These are phyloP conservation scores for Cheilosia urbana DNA, from an alignment of 2,888 invertebrate genomes.

Conservation along the genomic window DNA sequence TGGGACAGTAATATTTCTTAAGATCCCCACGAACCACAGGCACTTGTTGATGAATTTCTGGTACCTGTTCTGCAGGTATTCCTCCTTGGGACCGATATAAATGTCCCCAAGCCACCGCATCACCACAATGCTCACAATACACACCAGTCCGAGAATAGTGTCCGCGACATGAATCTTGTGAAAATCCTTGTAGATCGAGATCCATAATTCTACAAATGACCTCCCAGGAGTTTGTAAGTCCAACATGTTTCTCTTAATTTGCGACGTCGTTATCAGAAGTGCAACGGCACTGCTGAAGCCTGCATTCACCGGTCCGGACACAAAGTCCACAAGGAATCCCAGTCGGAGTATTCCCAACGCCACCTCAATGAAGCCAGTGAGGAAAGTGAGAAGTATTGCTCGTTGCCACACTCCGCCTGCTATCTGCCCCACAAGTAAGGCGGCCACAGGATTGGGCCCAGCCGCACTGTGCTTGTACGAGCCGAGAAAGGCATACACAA, in stretches of 20 bases:
- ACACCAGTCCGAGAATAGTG: constrained; percentile 89
- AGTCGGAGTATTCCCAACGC: constrained; percentile 92
- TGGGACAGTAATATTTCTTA: constrained; percentile 92
- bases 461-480: constrained; percentile 96
- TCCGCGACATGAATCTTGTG: constrained; percentile 88
- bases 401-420: constrained; percentile 87
- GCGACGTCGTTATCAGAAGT: constrained; percentile 93
- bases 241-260: constrained; percentile 90
- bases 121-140: constrained; percentile 89
- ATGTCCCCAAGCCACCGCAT: constrained; percentile 90
- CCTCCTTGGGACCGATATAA: constrained; percentile 86
- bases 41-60: constrained; percentile 87
- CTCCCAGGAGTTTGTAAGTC: constrained; percentile 89
- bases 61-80: constrained; percentile 82
- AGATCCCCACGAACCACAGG: constrained; percentile 90
- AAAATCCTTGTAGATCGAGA: constrained; percentile 88
- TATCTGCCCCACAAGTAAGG: constrained; percentile 92
- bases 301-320: constrained; percentile 94
- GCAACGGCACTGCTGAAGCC: constrained; percentile 96
- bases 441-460: constrained; percentile 96
- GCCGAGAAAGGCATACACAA: constrained; percentile 93
- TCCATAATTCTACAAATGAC: constrained; percentile 92
- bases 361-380: constrained; percentile 90
- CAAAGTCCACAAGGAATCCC: constrained; percentile 94
- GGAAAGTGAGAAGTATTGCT: constrained; percentile 90